Conservation (phyloP, 2,888 invertebrate genomes). For the Lamproptera curius region DNA sequence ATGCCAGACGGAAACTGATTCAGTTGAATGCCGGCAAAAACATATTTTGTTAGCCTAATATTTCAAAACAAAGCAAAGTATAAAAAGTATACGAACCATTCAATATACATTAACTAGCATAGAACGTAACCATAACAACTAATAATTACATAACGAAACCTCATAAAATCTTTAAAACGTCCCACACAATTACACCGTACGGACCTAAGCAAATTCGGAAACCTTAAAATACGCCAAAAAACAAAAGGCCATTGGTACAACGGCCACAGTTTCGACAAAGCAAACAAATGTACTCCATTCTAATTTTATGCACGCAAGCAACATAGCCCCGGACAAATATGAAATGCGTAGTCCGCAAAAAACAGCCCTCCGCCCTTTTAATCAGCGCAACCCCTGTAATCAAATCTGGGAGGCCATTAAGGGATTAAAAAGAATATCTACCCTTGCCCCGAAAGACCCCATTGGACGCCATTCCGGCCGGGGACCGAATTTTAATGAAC, state of each 20-base stretch:
- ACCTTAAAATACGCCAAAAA: background rate
- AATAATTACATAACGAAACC: too few relatives aligned
- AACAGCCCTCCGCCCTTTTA: conserved; percentile 62
- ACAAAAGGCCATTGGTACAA: background rate
- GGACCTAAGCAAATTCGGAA: too few relatives aligned
- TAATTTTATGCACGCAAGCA: conserved; percentile 7
- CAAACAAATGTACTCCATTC: background rate
- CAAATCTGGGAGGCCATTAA: conserved; percentile 76
- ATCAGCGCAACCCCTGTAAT: conserved; percentile 69
- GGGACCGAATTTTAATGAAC: conserved; percentile 50
- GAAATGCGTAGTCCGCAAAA: too few relatives aligned
- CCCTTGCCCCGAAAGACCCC: conserved; percentile 43
- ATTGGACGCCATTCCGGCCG: conserved; percentile 47
- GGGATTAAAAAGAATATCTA: conserved; percentile 77
- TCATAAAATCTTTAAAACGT: too few relatives aligned
- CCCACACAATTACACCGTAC: too few relatives aligned
- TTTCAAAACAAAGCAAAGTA: too few relatives aligned
- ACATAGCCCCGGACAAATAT: conserved; percentile 25
- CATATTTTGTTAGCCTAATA: too few relatives aligned
- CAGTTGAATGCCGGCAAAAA: too few relatives aligned
- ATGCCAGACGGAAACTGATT: too few relatives aligned
- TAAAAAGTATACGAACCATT: too few relatives aligned
- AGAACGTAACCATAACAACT: too few relatives aligned
- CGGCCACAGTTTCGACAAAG: background rate
- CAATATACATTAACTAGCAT: too few relatives aligned